Evolutionary conservation across 2,888 invertebrate species (phyloP), one percentile per base, ranked within the genome.

Genomic region (Drosophila silvestris): DNA sequence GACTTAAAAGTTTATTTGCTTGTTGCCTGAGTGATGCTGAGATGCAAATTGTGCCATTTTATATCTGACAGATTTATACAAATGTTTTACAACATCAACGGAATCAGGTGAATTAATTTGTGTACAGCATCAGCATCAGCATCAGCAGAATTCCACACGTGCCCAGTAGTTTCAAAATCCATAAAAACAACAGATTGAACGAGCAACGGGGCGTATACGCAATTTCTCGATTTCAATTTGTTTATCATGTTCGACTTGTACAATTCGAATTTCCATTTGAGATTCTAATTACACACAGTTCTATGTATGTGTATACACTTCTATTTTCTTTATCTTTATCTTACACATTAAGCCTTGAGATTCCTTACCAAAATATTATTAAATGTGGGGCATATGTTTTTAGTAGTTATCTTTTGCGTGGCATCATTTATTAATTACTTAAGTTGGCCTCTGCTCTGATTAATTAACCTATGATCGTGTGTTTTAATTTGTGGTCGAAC

Each of bases 21-120:
- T 56, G 76, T 50, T 72, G 80, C 85, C 54, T 75, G 83, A 85
- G 77, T 79, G 69, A 77, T 87, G 75, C 59, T 67, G 52, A 41
- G 58, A 59, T 77, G 72, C 52, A 61, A 58, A 26, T 30, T 66
- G 51, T 66, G 51, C 47, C 28, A n/a, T 32, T 58, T 62, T 75
- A 44, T 51, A 65, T 64, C 78, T 68, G 30, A 54, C 68, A 62
- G 60, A 67, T 70, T 62, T 71, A 70, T 51, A 59, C 51, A 56
- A 53, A 75, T 63, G 33, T 28, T 53, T 51, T 68, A 64, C 64
- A 78, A 35, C 37, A 56, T 37, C 22, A 53, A 33, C 44, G 41
- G 53, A 69, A 78, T 67, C 58, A 53, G 63, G 39, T 82, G 68
- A 67, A 79, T 75, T 66, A 61, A 81, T 81, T 63, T 22, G 35